Conservation (phyloP, 2,888 invertebrate species). For the Ptilodon capucinus region DNA sequence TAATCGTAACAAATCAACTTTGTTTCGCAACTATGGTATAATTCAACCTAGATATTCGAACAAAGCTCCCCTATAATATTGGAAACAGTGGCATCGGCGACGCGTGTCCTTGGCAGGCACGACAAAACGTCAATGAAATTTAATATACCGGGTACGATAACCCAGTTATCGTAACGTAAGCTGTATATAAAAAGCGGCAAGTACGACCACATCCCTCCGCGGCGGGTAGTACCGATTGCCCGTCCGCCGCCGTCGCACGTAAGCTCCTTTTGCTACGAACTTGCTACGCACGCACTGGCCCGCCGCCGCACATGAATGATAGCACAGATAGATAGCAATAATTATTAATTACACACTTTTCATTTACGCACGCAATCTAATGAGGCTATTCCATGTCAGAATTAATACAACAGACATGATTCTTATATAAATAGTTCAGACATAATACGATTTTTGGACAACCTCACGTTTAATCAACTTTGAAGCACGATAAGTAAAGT, state of each 20-base stretch:
- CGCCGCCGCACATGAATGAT: slow-evolving; percentile 15
- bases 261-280: slow-evolving; percentile 62
- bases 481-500: not conserved
- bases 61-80: slow-evolving; percentile 51
- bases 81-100: slow-evolving; percentile 54
- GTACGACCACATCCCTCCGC: slow-evolving; percentile 59
- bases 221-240: slow-evolving; percentile 66
- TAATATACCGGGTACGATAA: slow-evolving; percentile 75
- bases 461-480: not conserved
- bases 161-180: slow-evolving; percentile 74
- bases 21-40: slow-evolving; percentile 41
- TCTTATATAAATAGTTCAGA: not conserved
- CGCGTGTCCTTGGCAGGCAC: slow-evolving; percentile 72
- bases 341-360: not conserved
- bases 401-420: not conserved
- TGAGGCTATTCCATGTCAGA: not conserved
- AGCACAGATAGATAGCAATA: slow-evolving; percentile 2
- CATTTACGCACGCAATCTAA: not conserved
- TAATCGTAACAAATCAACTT: slow-evolving; percentile 36
- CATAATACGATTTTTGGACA: not conserved
- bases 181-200: slow-evolving; percentile 65
- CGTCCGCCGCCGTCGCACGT: slow-evolving; percentile 75
- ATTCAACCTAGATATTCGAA: slow-evolving; percentile 41
- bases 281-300: slow-evolving; percentile 60
- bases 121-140: slow-evolving; percentile 74